phyloP scores from a whole-genome alignment of 2,888 invertebrate species.

The Sesia bembeciformis region DNA sequence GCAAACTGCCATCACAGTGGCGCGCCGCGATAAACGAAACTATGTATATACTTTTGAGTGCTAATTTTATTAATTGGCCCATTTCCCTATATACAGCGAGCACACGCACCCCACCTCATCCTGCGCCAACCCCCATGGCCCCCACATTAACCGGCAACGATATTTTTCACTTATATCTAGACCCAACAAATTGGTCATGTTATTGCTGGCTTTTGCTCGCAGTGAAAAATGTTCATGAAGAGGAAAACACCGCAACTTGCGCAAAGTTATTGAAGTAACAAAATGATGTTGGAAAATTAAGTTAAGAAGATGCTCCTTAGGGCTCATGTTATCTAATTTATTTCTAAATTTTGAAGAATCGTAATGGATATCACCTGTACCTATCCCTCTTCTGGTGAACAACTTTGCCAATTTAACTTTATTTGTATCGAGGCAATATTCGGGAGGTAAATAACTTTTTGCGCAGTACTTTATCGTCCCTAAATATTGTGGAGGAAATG shows the following conservation, averaged over 20 bases:
- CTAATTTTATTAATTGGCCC: conserved; percentile 68
- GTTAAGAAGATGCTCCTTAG: conserved; percentile 15
- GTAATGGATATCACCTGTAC: conserved; percentile 54
- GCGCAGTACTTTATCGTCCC: conserved; percentile 36
- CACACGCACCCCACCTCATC: conserved; percentile 17
- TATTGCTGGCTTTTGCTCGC: conserved; percentile 9
- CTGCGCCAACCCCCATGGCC: conserved; percentile 8
- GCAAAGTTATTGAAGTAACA: background rate
- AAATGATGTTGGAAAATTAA: background rate
- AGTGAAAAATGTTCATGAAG: background rate
- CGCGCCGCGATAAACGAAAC: conserved; percentile 13
- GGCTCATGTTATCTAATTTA: conserved; percentile 39
- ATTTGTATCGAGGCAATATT: conserved; percentile 61
- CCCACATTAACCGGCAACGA: conserved; percentile 35
- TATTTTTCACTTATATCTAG: conserved; percentile 55
- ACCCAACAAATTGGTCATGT: conserved; percentile 42
- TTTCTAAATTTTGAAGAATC: conserved; percentile 37
- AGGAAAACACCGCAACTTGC: background rate
- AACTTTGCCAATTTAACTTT: conserved; percentile 74
- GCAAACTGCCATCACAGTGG: conserved; percentile 11
- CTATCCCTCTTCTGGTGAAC: conserved; percentile 22
- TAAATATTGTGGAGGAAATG: conserved; percentile 48
- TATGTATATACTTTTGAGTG: conserved; percentile 40
- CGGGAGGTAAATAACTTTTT: conserved; percentile 53
- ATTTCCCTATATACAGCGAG: conserved; percentile 49